phyloP scores from a whole-genome alignment of 2,113 vertebrate genomes.

The Burhinus oedicnemus region DNA sequence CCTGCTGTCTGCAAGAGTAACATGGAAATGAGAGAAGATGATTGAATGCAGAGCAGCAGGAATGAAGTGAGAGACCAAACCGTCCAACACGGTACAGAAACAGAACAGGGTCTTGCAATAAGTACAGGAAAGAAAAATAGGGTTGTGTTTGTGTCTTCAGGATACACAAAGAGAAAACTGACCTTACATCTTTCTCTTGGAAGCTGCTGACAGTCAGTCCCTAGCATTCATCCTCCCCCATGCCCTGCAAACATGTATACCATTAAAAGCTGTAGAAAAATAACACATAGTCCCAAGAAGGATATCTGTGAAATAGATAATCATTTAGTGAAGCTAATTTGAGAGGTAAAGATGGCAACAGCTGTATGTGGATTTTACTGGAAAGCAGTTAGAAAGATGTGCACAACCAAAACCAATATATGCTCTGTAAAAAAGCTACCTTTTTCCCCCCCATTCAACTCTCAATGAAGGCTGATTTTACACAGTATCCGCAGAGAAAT shows the following conservation, averaged over 20 bases:
- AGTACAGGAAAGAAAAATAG: background rate
- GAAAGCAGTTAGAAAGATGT: background rate
- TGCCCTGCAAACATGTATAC: background rate
- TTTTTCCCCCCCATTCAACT: fast-evolving
- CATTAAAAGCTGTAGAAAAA: background rate
- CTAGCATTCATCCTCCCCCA: background rate
- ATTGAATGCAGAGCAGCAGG: background rate
- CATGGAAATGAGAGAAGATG: background rate
- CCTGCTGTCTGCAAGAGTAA: background rate
- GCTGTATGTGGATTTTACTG: background rate
- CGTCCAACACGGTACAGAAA: background rate
- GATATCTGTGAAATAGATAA: background rate
- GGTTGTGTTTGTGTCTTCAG: background rate
- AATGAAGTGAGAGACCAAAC: background rate
- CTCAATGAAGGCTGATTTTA: background rate
- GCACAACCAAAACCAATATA: background rate
- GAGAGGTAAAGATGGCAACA: background rate
- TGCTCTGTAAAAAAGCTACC: background rate
- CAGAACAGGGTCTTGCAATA: background rate
- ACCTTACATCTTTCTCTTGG: background rate
- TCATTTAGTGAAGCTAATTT: background rate
- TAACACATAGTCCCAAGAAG: background rate
- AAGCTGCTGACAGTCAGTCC: background rate
- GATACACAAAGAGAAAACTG: background rate
- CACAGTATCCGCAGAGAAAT: background rate